phyloP scores from a whole-genome alignment of 2,113 vertebrate genomes.

The Nerophis ophidion region DNA sequence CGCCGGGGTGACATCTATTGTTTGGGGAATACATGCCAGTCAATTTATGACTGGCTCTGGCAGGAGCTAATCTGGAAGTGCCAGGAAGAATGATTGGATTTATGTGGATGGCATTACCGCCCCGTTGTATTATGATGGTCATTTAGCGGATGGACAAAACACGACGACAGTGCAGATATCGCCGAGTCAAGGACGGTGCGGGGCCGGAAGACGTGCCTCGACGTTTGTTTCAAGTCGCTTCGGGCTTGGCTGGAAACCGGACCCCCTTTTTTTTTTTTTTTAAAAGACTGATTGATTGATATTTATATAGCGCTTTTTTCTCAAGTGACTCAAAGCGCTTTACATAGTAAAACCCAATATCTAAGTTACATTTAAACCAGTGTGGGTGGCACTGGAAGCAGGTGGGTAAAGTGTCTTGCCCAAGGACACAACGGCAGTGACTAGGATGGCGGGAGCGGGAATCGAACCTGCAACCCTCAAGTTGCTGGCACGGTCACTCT shows the following conservation, averaged over 20 bases:
- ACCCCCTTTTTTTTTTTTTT: no score
- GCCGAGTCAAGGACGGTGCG: constrained; percentile 2
- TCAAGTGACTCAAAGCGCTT: no score
- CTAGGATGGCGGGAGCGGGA: no score
- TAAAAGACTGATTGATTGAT: no score
- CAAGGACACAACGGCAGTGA: no score
- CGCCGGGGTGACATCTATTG: constrained; percentile 23
- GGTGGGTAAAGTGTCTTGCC: no score
- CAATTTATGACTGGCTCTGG: constrained; percentile 23
- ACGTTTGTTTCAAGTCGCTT: constrained; percentile 5
- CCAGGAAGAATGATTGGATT: constrained; percentile 35
- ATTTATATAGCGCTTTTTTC: no score
- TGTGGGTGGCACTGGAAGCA: no score
- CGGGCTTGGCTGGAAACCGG: not conserved
- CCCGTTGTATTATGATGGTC: constrained; percentile 14
- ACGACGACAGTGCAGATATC: constrained; percentile 24
- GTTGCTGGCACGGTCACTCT: no score
- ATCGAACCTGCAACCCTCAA: no score
- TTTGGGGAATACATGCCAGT: constrained; percentile 28
- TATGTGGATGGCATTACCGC: constrained; percentile 30
- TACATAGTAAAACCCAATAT: no score
- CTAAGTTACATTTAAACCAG: no score
- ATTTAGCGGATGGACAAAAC: constrained; percentile 30
- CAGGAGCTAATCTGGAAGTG: constrained; percentile 31
- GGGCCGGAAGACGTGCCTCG: not conserved